Base-by-base conservation (phyloP, 2,113 vertebrate species). In the Microtus montanus region DNA sequence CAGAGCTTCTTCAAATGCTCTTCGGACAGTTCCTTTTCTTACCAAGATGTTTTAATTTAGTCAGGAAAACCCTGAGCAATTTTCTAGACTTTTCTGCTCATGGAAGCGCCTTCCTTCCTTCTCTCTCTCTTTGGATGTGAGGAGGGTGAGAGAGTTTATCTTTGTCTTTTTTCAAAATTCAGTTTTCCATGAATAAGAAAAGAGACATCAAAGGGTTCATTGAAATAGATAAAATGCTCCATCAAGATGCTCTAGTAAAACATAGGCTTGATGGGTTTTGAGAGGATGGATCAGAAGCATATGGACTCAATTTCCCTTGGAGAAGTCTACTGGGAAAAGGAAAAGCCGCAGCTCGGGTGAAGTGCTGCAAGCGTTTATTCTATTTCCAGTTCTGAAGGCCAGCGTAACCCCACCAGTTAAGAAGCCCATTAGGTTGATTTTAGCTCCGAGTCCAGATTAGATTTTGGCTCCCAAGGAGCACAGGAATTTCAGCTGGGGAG, bases 211-310 rank as follows among this genome's bases (percentile, higher is more conserved):
- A 96, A 97, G 83, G 90, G 78, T 54, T 94, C 95, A 75, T 12
- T 87, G 79, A 93, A 96, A 89, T 44, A 97, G 95, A 97, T 96
- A 86, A 95, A 96, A 95, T 91, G 94, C 90, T 20, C 89, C 91
- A 93, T 85, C 97, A 92, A 93, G 93, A 71, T 44, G 22, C 68
- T 80, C 93, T 96, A 93, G 90, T 96, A 96, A 96, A 97, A 93
- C 86, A 92, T 10, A 24, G 70, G 84, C 92, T 92, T 89, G 88
- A 90, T 75, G 87, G 84, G 73, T 93, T 95, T 93, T 90, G 90
- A 93, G 78, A 96, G 78, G 78, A 84, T 91, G 88, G 82, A 95
- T 92, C 92, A 83, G 85, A 84, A 93, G 74, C 92, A 91, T 87
- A 87, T 95, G 90, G 82, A 84, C 93, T 96, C 86, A 75, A 92